Base-by-base conservation (phyloP, 2,888 invertebrate species). In the Coremacera marginata region DNA sequence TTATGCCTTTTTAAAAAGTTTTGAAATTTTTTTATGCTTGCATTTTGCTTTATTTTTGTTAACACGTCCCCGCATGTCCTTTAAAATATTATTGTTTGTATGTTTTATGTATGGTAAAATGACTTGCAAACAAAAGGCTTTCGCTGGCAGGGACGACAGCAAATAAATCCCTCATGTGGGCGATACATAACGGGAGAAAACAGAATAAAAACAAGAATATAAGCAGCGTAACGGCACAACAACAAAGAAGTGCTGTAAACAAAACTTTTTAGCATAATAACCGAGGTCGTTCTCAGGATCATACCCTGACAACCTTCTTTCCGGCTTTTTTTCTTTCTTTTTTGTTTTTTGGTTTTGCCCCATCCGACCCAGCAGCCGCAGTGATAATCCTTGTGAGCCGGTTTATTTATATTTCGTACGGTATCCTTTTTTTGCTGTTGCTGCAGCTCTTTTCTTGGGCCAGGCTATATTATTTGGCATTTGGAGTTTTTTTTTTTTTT, bases 261-360 rank as follows among this genome's bases (percentile, higher is more conserved):
- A 68, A 68, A 68, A 51, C 68, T 68, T 68, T 65, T 49, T 68
- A 49, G 68, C 68, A 68, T 68, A 68, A 68, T 68, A 68, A 49
- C 22, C 68, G 68, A 68, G 68, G 51, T 68, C 68, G 68, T 51
- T 51, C 51, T 16, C 60, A 27, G 25, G 65, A 65, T 34, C 65
- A 31, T 37, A 27, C 11, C 65, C 65, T 31, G 65, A 19, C 68
- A 34, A 51, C 51, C 31, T 25, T 27, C 68, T 37, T 68, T 52
- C 25, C 25, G 34, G 19, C 55, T 8, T 55, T 55, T 55, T 55
- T 44, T 44, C 1, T 22, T n/a, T 22, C 1, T 19, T 19, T 52
- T 19, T 3, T 2, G 3, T 52, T 16, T 55, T 55, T n/a, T n/a
- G 55, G 9, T 19, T 22, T 19, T 55, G 63, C 63, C 7, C 63